These are phyloP conservation scores for Notoglanidium macrostoma DNA, from an alignment of 2,797 vertebrate species.

Conservation along the genomic window DNA sequence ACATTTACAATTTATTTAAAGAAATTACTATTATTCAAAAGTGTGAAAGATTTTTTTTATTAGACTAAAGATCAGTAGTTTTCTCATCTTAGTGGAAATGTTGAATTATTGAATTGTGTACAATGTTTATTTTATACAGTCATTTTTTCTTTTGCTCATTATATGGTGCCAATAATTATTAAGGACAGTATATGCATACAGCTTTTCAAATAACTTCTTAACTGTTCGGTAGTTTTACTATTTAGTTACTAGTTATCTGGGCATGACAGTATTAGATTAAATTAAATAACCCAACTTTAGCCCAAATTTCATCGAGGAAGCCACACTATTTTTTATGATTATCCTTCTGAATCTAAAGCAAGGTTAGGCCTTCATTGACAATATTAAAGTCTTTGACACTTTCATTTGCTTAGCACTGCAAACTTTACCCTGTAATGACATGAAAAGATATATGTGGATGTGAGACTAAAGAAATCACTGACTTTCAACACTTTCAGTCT, in stretches of 20 bases:
- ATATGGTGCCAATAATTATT: neutral
- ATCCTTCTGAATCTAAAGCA: constrained; percentile 28
- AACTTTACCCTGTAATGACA: neutral
- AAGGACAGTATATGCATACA: neutral
- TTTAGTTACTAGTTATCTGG: constrained; percentile 22
- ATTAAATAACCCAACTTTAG: constrained; percentile 38
- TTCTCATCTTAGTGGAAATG: neutral
- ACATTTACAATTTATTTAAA: constrained; percentile 39
- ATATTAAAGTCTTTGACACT: neutral
- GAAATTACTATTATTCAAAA: neutral
- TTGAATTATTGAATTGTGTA: neutral
- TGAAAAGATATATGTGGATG: neutral
- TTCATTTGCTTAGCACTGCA: neutral
- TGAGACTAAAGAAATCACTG: neutral
- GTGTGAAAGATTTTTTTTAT: neutral
- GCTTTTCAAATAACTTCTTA: constrained; percentile 53
- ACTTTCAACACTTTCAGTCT: neutral
- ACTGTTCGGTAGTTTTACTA: constrained; percentile 53
- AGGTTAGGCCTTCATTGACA: neutral
- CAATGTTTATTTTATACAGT: neutral
- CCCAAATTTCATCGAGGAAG: constrained; percentile 25
- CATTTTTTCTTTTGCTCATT: neutral
- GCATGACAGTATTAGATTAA: constrained; percentile 47
- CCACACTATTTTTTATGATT: constrained; percentile 32
- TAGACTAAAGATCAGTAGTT: neutral